A percentile compares a stretch with the other conserved stretches of the same genome.
These are phyloP conservation scores for Dynastes hyllus DNA, from an alignment of 2,888 invertebrate genomes.

Conservation along the genomic window DNA sequence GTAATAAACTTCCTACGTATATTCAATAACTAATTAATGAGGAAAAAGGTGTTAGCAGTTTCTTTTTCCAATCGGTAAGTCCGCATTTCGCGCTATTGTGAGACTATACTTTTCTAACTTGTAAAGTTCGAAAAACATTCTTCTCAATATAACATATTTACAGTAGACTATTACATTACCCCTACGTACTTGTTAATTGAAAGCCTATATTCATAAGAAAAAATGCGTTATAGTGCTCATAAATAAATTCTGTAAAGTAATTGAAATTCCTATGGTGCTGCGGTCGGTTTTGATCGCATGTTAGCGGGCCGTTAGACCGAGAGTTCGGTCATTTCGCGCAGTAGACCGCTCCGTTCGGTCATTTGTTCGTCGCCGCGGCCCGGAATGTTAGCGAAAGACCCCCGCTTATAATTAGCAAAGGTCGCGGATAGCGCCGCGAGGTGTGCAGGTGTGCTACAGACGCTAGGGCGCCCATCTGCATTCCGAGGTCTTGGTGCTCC, in stretches of 20 bases:
- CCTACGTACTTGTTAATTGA: background rate
- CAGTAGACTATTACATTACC: no score
- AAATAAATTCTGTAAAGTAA: constrained; percentile 36
- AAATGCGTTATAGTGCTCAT: constrained; percentile 7
- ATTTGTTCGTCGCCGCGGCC: constrained; percentile 28
- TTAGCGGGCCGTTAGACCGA: constrained; percentile 46
- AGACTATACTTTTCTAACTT: no score
- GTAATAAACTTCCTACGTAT: no score
- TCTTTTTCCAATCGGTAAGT: no score
- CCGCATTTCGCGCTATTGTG: no score
- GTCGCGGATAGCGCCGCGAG: constrained; percentile 69
- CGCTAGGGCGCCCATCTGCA: constrained; percentile 68
- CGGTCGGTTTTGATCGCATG: constrained; percentile 38
- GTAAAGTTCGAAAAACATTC: no score
- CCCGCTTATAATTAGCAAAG: constrained; percentile 69
- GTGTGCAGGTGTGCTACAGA: constrained; percentile 69
- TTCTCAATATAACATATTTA: no score
- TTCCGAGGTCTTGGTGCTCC: constrained; percentile 57
- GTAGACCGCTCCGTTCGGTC: constrained; percentile 31
- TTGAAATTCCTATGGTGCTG: constrained; percentile 36
- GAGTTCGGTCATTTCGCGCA: constrained; percentile 26
- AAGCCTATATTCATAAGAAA: constrained; percentile 24
- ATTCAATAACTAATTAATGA: no score
- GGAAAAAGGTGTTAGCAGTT: no score
- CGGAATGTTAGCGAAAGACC: constrained; percentile 48